Base-by-base conservation (phyloP, 2,888 invertebrate genomes). In the Cyaniris semiargus region DNA sequence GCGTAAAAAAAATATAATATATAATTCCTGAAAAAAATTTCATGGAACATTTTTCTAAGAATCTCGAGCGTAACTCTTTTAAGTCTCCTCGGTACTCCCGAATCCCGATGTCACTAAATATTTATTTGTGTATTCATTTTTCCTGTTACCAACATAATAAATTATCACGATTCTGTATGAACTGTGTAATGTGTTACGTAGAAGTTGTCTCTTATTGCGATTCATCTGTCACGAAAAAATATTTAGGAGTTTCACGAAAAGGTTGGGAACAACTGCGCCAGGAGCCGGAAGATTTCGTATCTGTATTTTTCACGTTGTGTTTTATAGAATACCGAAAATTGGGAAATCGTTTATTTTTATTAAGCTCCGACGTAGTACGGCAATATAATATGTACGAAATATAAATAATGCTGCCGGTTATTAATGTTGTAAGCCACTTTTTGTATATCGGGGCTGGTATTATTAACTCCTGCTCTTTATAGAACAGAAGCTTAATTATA, bases 221-320 rank as follows among this genome's bases (percentile, higher is more conserved):
- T 38, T 78, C 77, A 76, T 78, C 76, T 78, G 76, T 76, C 77
- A 60, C n/a, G 71, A 48, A 72, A 76, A 76, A 76, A 60, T 77
- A 77, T 77, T 77, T 60, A 34, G 66, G 75, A 48, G 38, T 66
- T 44, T 74, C 44, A 75, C 66, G 66, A 77, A 77, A 74, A 74
- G 27, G 53, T 74, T 74, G 44, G 74, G 18, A 27, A 74, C 48
- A 74, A 74, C 74, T 74, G 74, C 15, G 48, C 23, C 27, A 74
- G 48, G 10, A 74, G 27, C 48, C 74, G 48, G 74, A 53, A 74
- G 27, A 74, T 53, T 48, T 74, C 27, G 74, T 74, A 53, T 74
- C 23, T 74, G 48, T 53, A 74, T 48, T 74, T 74, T 74, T 53
- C 21, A 7, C 18, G 18, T 74, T 71, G 53, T 74, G 27, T 74